Evolutionary conservation across 92 coral and sea anemone species (phyloP), one percentile per base, ranked within the genome.

Genomic region (Umimayanthus chanpuru): DNA sequence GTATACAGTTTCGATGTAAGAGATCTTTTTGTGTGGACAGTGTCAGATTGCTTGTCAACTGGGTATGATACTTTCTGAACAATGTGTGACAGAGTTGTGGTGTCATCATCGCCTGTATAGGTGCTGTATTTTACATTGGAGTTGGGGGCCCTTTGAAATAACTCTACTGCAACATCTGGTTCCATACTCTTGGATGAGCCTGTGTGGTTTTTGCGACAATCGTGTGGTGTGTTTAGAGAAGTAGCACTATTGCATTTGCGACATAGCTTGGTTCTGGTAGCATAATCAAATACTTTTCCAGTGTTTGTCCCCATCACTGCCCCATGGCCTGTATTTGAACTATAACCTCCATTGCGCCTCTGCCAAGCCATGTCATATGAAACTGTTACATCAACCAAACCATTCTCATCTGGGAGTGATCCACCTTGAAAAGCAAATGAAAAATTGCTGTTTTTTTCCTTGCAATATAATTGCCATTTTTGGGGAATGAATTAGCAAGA

Each of bases 131-230:
- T 90, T 0, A 81, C 85, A 25, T 41, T 36, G 2, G 64, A 18
- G 3, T 23, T 25, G 47, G 87, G 15, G 11, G 74, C 90, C 4
- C 15, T 61, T 53, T 87, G 47, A 65, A 81, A 90, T 1, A 90
- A 88, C 1, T 92, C 85, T 32, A 90, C 90, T n/a, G 89, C 95
- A 3, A 82, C 90, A 25, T 77, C 88, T 9, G 91, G 87, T 61
- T 92, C 93, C 95, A 90, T 90, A 28, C 86, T 43, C 64, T 92
- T 88, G 0, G 91, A 89, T 21, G 93, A 90, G 21, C 92, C 95
- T 0, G 23, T 56, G 73, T 87, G 89, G 80, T 90, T 91, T 53
- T 88, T 90, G 4, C 93, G 53, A 32, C 93, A 92, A 88, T 92
- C 91, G 53, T 92, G 93, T 39, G 47, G 26, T 9, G 26, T 41